These are phyloP conservation scores for Lampropteryx suffumata DNA, from an alignment of 2,888 invertebrate species.

Conservation along the genomic window DNA sequence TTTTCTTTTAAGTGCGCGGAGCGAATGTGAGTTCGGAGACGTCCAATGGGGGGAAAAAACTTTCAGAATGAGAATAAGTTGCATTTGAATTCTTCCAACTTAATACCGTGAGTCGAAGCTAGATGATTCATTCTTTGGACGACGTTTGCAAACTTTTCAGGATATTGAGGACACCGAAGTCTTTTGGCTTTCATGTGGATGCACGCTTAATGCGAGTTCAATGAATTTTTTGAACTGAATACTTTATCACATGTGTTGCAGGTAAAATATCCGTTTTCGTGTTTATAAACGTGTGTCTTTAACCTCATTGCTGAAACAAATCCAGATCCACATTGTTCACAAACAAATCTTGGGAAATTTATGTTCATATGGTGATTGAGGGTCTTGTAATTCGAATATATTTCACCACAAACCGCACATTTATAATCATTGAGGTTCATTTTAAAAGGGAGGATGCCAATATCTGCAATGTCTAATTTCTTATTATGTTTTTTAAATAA, in stretches of 20 bases:
- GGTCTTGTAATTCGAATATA: conserved; percentile 17
- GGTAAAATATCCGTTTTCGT: conserved; percentile 62
- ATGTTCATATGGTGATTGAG: conserved; percentile 50
- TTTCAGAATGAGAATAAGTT: conserved; percentile 61
- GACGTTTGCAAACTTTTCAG: conserved; percentile 68
- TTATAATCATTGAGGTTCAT: conserved; percentile 7
- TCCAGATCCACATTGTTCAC: conserved; percentile 42
- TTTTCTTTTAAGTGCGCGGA: conserved; percentile 24
- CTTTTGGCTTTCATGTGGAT: conserved; percentile 73
- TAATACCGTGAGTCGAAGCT: conserved; percentile 58
- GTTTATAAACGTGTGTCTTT: conserved; percentile 62
- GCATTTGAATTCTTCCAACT: conserved; percentile 70
- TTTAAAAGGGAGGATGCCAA: conserved; percentile 19
- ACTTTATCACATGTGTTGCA: conserved; percentile 78
- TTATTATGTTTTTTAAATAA: conserved; percentile 32
- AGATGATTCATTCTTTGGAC: conserved; percentile 67
- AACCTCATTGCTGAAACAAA: conserved; percentile 54
- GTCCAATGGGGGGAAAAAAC: conserved; percentile 51
- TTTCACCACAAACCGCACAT: conserved; percentile 12
- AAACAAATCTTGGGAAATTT: conserved; percentile 55
- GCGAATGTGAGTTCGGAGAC: conserved; percentile 47
- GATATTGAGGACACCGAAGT: conserved; percentile 68
- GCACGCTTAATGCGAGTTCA: conserved; percentile 74
- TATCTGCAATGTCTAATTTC: conserved; percentile 40
- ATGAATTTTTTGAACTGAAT: conserved; percentile 71